Evolutionary conservation across 2,888 invertebrate species (phyloP), one percentile per base, ranked within the genome.

Genomic region (Oxytorus armatus): DNA sequence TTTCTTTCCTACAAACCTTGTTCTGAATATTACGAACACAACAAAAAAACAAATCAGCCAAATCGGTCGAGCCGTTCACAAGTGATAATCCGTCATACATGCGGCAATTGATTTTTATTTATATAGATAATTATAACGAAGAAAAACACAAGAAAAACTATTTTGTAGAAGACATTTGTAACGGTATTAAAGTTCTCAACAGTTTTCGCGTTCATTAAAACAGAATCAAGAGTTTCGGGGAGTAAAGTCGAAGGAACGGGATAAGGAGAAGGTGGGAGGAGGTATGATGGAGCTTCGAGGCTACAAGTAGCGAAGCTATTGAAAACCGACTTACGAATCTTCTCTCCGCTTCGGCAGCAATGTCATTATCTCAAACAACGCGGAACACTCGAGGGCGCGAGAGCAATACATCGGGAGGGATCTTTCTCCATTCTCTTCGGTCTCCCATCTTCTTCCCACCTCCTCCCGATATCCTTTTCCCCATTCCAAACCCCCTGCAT

Each of bases 331-430:
- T 83, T 73, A 63, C 69, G 80, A 77, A 77, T 80, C 76, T 69
- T 75, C 70, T 75, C 73, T 74, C 23, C 82, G 75, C 79, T 81
- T 78, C 78, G 74, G 82, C 83, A 80, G 83, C 85, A 82, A 86
- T 86, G 85, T 87, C 86, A 87, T 87, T 86, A 87, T 87, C 85
- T 86, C 84, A 85, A 86, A 85, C 85, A 86, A 86, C 81, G 83
- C 82, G 83, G 83, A 84, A 84, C 85, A 84, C 84, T 86, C 85
- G 84, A 75, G 81, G 79, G 84, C 73, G 81, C 82, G 82, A 78
- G 81, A 75, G 82, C 81, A 80, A 81, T 81, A 80, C 84, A 81
- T 82, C 79, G 77, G 55, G 73, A 70, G 78, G 59, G 61, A 76
- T 68, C 68, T 53, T 55, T 44, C 39, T 59, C 25, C 44, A 33